Evolutionary conservation across 2,113 vertebrate species (phyloP).

Genomic region (Ammodytes dubius): DNA sequence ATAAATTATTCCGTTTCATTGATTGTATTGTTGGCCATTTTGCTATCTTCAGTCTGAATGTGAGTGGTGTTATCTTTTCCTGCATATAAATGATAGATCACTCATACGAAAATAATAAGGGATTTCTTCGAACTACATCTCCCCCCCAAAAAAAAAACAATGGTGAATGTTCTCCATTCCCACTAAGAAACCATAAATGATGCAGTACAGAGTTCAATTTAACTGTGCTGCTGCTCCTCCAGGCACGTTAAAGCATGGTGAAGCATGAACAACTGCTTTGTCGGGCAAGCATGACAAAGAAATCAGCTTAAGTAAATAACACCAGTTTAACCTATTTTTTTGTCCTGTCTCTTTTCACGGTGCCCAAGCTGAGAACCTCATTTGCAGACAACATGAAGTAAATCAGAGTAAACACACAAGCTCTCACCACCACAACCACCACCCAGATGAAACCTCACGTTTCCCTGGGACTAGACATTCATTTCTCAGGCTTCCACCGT

Average conservation of each 20-base stretch:
- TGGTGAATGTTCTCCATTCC: background rate
- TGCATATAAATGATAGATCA: background rate
- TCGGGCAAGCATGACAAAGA: constrained; percentile 17
- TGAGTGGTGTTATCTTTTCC: background rate
- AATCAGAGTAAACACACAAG: constrained; percentile 29
- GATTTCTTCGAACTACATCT: background rate
- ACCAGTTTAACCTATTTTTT: background rate
- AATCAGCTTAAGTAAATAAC: constrained; percentile 39
- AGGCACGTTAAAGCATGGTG: background rate
- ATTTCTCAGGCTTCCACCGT: constrained; percentile 3
- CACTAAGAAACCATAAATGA: constrained; percentile 1
- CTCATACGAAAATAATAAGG: background rate
- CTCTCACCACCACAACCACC: constrained; percentile 15
- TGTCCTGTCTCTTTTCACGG: constrained; percentile 3
- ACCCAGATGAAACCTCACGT: constrained; percentile 30
- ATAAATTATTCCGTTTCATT: constrained; percentile 30
- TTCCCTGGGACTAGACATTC: background rate
- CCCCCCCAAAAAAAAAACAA: background rate
- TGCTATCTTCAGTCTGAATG: background rate
- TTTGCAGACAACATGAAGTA: constrained; percentile 44
- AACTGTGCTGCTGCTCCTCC: background rate
- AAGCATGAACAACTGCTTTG: constrained; percentile 6
- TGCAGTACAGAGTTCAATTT: background rate
- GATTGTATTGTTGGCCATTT: background rate
- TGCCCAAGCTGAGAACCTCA: constrained; percentile 52